Conservation (phyloP, 2,113 vertebrate species). For the Caranx melampygus region DNA sequence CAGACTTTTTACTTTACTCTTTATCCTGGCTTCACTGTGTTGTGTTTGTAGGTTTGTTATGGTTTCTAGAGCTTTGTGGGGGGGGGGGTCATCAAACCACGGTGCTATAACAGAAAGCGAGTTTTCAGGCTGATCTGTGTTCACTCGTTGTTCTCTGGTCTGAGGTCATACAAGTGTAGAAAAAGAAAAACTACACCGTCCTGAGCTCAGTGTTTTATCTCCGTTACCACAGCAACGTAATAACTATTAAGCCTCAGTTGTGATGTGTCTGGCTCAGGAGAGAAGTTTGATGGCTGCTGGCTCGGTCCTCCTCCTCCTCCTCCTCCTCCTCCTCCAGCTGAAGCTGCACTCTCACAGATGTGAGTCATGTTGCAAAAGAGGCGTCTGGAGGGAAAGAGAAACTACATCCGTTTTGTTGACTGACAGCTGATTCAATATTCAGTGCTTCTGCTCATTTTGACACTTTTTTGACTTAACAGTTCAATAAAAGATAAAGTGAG, state of each 20-base stretch:
- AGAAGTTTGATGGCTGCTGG: constrained; percentile 10
- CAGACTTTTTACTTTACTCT: constrained; percentile 31
- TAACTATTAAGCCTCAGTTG: constrained; percentile 1
- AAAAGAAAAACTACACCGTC: background rate
- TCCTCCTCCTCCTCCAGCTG: constrained; percentile 1
- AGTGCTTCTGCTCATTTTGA: too few species aligned
- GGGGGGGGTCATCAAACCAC: too few species aligned
- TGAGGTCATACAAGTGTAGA: constrained; percentile 41
- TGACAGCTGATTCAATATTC: background rate
- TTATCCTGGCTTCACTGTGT: background rate
- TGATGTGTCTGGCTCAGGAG: constrained; percentile 1
- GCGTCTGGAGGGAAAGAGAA: background rate
- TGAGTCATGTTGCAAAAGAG: constrained; percentile 28
- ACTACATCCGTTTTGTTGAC: background rate
- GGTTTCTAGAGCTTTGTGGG: too few species aligned
- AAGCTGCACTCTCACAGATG: constrained; percentile 6
- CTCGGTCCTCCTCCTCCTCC: background rate
- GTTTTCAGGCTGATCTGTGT: background rate
- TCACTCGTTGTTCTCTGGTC: constrained; percentile 15
- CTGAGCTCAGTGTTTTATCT: constrained; percentile 26
- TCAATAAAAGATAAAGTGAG: too few species aligned
- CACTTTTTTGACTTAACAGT: too few species aligned
- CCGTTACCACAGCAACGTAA: constrained; percentile 38
- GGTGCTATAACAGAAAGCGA: background rate
- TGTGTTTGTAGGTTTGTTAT: background rate